These are phyloP conservation scores for Drosophila chauvacae DNA, from an alignment of 1,140 invertebrate species.

Conservation along the genomic window DNA sequence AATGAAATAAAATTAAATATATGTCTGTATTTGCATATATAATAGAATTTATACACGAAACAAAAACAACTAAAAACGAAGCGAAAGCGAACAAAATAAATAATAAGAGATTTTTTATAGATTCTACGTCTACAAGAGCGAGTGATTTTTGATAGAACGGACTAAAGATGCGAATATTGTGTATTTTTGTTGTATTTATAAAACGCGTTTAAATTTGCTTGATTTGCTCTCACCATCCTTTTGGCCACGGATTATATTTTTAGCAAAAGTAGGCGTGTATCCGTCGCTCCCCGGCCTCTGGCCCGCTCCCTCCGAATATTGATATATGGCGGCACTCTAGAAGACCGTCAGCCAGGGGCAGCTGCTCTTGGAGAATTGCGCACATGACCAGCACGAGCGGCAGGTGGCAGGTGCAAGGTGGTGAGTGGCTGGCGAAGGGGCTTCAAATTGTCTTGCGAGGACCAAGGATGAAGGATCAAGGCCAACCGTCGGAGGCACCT, in stretches of 20 bases:
- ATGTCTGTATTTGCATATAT: conserved; percentile 30
- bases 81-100: conserved; percentile 44
- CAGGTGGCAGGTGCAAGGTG: conserved; percentile 2
- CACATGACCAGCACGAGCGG: conserved; percentile 58
- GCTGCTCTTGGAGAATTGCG: conserved; percentile 51
- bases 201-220: conserved; percentile 58
- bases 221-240: conserved; percentile 34
- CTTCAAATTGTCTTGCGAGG: conserved; percentile 1
- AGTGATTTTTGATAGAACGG: conserved; percentile 22
- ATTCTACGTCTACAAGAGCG: conserved; percentile 20
- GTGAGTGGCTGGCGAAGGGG: neutral
- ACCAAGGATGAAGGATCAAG: conserved; percentile 10
- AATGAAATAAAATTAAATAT: conserved; percentile 49
- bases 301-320: conserved; percentile 27
- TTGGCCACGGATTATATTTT: conserved; percentile 47
- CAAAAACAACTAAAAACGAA: conserved; percentile 13
- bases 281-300: conserved; percentile 13
- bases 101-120: conserved; percentile 34
- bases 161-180: conserved; percentile 20
- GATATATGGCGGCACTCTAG: conserved; percentile 61
- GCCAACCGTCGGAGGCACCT: conserved; percentile 27
- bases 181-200: conserved; percentile 66
- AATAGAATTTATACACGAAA: conserved; percentile 21
- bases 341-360: conserved; percentile 23
- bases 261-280: conserved; percentile 65